Evolutionary conservation across 2,113 vertebrate species (phyloP).

Genomic region (Gavia stellata): DNA sequence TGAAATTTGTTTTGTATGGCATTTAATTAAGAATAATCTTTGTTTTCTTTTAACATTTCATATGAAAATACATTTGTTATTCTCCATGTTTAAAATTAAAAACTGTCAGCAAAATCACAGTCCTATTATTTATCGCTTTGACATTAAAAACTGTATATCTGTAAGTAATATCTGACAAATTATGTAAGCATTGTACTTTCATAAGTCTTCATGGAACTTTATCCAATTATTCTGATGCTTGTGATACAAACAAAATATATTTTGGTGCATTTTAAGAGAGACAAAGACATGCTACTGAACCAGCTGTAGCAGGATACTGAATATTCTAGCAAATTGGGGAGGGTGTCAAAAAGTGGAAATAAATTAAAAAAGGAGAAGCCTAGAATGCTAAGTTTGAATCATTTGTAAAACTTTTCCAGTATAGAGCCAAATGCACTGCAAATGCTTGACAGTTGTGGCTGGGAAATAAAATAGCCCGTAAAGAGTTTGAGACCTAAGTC

Average conservation of each 20-base stretch:
- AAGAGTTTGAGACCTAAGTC: not conserved
- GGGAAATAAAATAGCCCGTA: not conserved
- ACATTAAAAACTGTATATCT: not conserved
- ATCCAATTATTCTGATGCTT: not conserved
- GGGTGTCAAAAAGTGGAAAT: not conserved
- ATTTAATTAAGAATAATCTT: not conserved
- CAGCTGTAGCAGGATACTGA: not conserved
- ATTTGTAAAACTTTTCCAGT: not conserved
- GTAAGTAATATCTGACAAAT: not conserved
- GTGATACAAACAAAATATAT: not conserved
- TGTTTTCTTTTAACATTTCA: not conserved
- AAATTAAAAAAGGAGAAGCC: not conserved
- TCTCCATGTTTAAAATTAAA: not conserved
- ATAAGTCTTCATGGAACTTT: not conserved
- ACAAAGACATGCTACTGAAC: not conserved
- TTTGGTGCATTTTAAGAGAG: not conserved
- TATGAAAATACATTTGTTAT: not conserved
- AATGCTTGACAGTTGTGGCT: not conserved
- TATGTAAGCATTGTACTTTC: not conserved
- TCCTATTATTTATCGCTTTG: not conserved
- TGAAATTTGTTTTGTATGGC: not conserved
- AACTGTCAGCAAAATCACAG: not conserved
- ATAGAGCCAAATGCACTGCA: not conserved
- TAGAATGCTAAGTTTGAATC: not conserved
- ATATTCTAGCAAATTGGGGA: not conserved